Evolutionary conservation across 1,140 invertebrate species (phyloP).

Genomic region (Heliconius himera): DNA sequence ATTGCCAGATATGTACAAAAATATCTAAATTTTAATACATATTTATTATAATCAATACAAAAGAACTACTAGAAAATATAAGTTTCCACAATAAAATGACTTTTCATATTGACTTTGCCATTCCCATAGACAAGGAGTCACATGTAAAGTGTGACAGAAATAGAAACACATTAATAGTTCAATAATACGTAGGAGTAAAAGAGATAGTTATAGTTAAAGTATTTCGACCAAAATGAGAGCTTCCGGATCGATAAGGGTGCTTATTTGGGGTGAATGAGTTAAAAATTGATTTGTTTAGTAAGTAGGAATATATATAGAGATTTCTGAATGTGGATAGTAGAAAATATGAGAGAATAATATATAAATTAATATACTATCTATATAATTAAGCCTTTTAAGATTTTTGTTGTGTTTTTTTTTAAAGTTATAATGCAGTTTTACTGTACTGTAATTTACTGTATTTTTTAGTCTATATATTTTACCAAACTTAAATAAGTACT

Average conservation of each 20-base stretch:
- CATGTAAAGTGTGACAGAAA: conserved; percentile 2
- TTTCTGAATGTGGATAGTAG: background rate
- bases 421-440: no score
- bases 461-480: no score
- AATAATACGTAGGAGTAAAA: background rate
- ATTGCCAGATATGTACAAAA: no score
- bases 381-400: no score
- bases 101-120: conserved; percentile 8
- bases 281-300: background rate
- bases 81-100: background rate
- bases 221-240: background rate
- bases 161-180: background rate
- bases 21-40: no score
- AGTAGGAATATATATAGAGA: background rate
- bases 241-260: conserved; percentile 12
- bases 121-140: background rate
- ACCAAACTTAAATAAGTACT: no score
- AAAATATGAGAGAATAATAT: no score
- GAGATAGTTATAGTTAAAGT: background rate
- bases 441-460: no score
- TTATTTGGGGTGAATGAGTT: conserved; percentile 10
- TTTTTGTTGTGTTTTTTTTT: no score
- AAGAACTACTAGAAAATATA: background rate
- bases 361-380: no score
- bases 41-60: background rate